Evolutionary conservation across 1,140 invertebrate species (phyloP).

Genomic region (Nephila pilipes): DNA sequence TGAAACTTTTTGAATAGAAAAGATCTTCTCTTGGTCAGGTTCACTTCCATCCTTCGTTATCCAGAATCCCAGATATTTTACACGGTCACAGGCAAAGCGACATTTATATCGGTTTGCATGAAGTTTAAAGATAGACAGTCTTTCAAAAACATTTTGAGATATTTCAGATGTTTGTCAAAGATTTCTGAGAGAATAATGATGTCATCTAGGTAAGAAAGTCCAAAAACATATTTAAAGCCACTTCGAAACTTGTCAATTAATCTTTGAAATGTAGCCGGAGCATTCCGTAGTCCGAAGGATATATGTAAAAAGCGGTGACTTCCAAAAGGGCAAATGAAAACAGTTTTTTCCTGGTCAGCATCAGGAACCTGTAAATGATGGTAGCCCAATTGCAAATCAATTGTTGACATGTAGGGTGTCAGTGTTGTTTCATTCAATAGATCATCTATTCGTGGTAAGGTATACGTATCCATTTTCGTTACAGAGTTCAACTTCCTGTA

Average conservation of each 20-base stretch:
- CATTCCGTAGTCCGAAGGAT: conserved; percentile 81
- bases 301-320: conserved; percentile 79
- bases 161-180: conserved; percentile 52
- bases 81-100: conserved; percentile 2
- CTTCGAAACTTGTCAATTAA: conserved; percentile 79
- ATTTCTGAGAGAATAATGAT: conserved; percentile 61
- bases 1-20: conserved; percentile 75
- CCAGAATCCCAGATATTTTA: conserved; percentile 37
- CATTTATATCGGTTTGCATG: conserved; percentile 29
- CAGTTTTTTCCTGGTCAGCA: conserved; percentile 80
- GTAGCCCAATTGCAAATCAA: conserved; percentile 51
- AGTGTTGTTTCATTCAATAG: conserved; percentile 38
- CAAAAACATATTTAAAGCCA: conserved; percentile 2
- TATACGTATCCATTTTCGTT: not conserved
- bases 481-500: conserved; percentile 22
- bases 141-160: conserved; percentile 40
- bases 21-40: conserved; percentile 77
- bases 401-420: conserved; percentile 1
- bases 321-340: conserved; percentile 80
- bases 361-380: conserved; percentile 77
- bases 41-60: conserved; percentile 74
- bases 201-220: conserved; percentile 30
- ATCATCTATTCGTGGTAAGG: conserved; percentile 56
- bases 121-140: conserved; percentile 12
- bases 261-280: conserved; percentile 80